Base-by-base conservation (phyloP, 2,888 invertebrate species). In the Tinea semifulvella region DNA sequence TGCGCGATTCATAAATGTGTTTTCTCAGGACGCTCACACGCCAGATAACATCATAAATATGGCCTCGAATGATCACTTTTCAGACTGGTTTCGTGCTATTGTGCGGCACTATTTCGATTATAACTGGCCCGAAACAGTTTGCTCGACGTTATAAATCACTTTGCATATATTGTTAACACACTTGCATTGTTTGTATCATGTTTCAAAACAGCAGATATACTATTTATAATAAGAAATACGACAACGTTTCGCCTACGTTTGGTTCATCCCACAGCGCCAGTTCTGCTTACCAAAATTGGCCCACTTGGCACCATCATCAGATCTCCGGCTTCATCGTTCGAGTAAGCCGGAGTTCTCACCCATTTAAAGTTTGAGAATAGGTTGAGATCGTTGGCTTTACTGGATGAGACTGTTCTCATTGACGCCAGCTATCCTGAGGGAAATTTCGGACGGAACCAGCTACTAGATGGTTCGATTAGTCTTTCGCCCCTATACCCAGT, bases 181-280 rank as follows among this genome's bases (percentile, higher is more conserved):
- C 52, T 54, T 60, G 52, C 58, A 48, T 53, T 50, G 55, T 55
- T 56, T 58, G 49, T 54, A 61, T 55, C 54, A 56, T 60, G 59
- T 62, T 68, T 62, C 52, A 63, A 58, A 61, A 56, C 63, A 63
- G 59, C 64, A 62, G 59, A 66, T 64, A 68, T 71, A 74, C 69
- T 80, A 79, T 80, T 80, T 80, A 80, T 77, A 77, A 77, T 63
- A 67, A 60, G 63, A 69, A 73, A 65, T 75, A 69, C 58, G 73
- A 80, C 76, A 80, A 79, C 76, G 83, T 82, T 79, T 83, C 79
- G 77, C 84, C 84, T 84, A 73, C 85, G 85, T 87, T 87, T 83
- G 85, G 85, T 88, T 88, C 87, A 88, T 87, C 86, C 87, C 86
- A 84, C 87, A 88, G 83, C 87, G 85, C 88, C 87, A 88, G 88